Conservation (phyloP, 2,888 invertebrate genomes). For the Aporophyla nigra region DNA sequence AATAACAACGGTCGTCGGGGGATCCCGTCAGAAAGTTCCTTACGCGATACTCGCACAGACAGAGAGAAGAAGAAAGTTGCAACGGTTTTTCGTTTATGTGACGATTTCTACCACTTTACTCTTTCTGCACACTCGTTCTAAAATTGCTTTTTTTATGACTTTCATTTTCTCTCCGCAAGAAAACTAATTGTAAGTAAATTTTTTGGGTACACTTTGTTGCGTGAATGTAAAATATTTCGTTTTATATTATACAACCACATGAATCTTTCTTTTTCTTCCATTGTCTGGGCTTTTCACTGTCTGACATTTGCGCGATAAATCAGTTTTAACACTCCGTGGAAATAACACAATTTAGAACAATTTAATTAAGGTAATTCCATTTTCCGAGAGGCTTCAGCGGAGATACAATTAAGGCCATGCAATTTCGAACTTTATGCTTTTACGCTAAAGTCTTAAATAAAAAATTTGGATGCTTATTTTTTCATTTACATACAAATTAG, state of each 20-base stretch:
- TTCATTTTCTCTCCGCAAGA: not conserved
- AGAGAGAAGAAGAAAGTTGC: too few relatives aligned
- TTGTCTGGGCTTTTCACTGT: not conserved
- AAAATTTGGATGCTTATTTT: not conserved
- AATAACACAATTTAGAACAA: slow-evolving; percentile 16
- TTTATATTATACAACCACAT: not conserved
- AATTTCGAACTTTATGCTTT: slow-evolving; percentile 3
- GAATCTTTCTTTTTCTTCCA: not conserved
- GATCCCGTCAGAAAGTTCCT: too few relatives aligned
- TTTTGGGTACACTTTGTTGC: not conserved
- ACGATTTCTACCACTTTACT: too few relatives aligned
- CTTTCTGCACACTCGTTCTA: too few relatives aligned
- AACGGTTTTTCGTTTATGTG: too few relatives aligned
- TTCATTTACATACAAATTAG: slow-evolving; percentile 14
- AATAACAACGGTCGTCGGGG: too few relatives aligned
- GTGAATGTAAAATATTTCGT: not conserved
- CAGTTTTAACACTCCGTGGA: slow-evolving; percentile 3
- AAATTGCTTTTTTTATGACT: not conserved
- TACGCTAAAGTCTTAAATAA: not conserved
- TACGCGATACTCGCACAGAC: too few relatives aligned
- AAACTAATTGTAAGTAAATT: not conserved
- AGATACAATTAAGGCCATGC: not conserved
- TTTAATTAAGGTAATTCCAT: slow-evolving; percentile 45
- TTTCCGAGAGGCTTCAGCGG: not conserved
- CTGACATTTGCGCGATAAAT: slow-evolving; percentile 7